phyloP scores from a whole-genome alignment of 2,113 vertebrate species.

The Phyllopteryx taeniolatus region DNA sequence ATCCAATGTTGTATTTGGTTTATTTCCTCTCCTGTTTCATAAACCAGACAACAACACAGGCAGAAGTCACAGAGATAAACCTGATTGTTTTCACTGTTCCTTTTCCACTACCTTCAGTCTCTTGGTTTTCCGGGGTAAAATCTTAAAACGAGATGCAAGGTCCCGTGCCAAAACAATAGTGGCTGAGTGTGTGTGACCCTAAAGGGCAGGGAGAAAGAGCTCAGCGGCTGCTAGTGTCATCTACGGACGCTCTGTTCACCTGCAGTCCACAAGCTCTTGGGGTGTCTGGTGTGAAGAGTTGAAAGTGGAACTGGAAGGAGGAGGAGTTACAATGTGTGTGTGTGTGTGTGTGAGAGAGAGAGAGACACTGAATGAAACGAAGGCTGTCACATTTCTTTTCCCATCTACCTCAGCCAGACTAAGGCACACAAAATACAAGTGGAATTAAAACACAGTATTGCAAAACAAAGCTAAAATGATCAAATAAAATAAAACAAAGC shows the following conservation, averaged over 20 bases:
- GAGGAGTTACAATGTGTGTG: background rate
- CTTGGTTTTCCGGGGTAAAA: conserved; percentile 66
- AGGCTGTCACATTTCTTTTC: conserved; percentile 17
- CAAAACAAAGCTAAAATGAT: conserved; percentile 17
- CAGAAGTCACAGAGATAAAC: conserved; percentile 67
- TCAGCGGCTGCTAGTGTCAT: conserved; percentile 2
- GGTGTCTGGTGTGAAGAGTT: background rate
- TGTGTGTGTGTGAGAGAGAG: background rate
- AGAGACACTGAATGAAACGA: conserved; percentile 2
- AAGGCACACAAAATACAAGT: conserved; percentile 41
- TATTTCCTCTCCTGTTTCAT: conserved; percentile 68
- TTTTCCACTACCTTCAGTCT: conserved; percentile 43
- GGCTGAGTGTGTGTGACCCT: background rate
- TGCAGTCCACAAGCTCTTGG: conserved; percentile 6
- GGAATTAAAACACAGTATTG: conserved; percentile 55
- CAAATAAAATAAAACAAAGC: conserved; percentile 26
- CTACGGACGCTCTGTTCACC: conserved; percentile 1
- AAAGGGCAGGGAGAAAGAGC: conserved; percentile 23
- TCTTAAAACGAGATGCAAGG: conserved; percentile 63
- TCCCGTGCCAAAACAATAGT: conserved; percentile 14
- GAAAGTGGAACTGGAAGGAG: background rate
- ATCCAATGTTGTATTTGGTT: conserved; percentile 70
- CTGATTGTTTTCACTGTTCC: conserved; percentile 64
- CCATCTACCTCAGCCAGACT: conserved; percentile 13
- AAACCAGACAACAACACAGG: conserved; percentile 68